These are phyloP conservation scores for Prietella phreatophila DNA, from an alignment of 2,113 vertebrate species.

Conservation along the genomic window DNA sequence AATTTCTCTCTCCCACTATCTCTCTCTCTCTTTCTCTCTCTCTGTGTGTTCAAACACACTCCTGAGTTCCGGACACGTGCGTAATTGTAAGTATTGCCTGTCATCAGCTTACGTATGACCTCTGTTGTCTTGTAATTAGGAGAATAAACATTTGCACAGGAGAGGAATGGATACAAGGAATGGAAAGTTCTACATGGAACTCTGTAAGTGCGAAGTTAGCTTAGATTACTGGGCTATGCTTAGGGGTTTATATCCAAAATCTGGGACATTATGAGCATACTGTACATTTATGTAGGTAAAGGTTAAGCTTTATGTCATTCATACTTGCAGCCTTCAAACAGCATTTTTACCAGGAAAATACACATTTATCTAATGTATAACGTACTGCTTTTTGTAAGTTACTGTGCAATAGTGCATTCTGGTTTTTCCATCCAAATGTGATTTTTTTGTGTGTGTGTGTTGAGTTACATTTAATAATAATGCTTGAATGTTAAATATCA, in stretches of 20 bases:
- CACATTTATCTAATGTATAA: neutral
- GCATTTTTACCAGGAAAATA: neutral
- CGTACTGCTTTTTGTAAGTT: neutral
- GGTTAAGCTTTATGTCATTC: neutral
- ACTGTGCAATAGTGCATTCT: neutral
- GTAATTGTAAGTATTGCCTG: neutral
- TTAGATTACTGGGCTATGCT: slow-evolving; percentile 1
- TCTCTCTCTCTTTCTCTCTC: slow-evolving; percentile 9
- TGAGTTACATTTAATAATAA: neutral
- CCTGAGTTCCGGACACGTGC: slow-evolving; percentile 1
- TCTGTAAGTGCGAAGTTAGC: neutral
- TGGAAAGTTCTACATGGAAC: slow-evolving; percentile 6
- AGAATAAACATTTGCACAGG: slow-evolving; percentile 45
- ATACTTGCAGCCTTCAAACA: neutral
- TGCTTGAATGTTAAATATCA: neutral
- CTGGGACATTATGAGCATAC: neutral
- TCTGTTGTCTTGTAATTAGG: slow-evolving; percentile 37
- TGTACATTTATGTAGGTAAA: neutral
- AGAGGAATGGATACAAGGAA: slow-evolving; percentile 7
- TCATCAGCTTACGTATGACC: slow-evolving; percentile 15
- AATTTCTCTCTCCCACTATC: neutral
- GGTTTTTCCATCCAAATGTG: neutral
- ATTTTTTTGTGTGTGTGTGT: neutral
- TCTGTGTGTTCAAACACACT: slow-evolving; percentile 9
- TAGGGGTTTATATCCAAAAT: slow-evolving; percentile 3